Evolutionary conservation across 92 coral and sea anemone genomes (phyloP).

Genomic region (Palythoa grandiflora): DNA sequence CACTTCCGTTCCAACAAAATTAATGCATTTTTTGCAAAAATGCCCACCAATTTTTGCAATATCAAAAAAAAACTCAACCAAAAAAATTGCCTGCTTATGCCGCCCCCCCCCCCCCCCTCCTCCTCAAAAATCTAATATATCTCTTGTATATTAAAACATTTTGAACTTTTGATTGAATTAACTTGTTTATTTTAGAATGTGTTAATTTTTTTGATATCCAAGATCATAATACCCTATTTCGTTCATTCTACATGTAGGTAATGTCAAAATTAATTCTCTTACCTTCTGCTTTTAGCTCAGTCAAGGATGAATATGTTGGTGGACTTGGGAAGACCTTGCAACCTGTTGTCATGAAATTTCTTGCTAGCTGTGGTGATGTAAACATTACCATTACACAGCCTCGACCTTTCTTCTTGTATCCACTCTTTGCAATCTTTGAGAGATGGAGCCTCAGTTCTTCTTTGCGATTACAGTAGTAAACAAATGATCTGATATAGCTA

Average conservation of each 20-base stretch:
- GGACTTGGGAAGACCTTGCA: constrained; percentile 93
- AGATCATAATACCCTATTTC: background rate
- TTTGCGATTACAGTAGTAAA: constrained; percentile 87
- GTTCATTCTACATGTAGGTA: background rate
- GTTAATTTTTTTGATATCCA: too few relatives aligned
- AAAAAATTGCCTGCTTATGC: too few relatives aligned
- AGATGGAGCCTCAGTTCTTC: constrained; percentile 87
- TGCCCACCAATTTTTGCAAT: too few relatives aligned
- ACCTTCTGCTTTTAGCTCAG: constrained; percentile 75
- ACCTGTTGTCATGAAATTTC: constrained; percentile 96
- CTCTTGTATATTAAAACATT: too few relatives aligned
- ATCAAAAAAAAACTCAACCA: too few relatives aligned
- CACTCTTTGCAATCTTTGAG: constrained; percentile 87
- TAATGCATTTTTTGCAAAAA: too few relatives aligned
- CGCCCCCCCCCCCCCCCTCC: too few relatives aligned
- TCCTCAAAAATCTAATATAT: too few relatives aligned
- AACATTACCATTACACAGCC: constrained; percentile 97
- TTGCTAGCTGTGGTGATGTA: constrained; percentile 86
- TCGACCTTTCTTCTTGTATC: constrained; percentile 85
- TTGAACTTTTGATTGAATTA: too few relatives aligned
- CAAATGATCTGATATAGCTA: constrained; percentile 92
- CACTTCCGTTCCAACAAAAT: too few relatives aligned
- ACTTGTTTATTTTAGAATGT: too few relatives aligned
- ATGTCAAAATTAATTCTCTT: background rate
- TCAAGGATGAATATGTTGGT: constrained; percentile 84